Evolutionary conservation across 2,888 invertebrate genomes (phyloP).

Genomic region (Drosophila emarginata): DNA sequence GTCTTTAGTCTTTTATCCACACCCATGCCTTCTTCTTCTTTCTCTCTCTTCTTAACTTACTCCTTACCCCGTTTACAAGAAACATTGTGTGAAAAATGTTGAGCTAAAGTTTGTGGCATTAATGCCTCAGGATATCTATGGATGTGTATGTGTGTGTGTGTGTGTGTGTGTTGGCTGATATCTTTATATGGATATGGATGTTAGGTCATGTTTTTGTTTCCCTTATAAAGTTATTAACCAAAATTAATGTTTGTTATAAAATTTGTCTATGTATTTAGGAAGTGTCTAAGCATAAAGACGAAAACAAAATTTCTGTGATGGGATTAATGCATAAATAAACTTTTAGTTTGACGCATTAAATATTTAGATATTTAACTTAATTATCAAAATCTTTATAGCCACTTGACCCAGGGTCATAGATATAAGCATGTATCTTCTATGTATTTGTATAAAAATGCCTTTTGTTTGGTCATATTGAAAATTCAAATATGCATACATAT

Average conservation of each 20-base stretch:
- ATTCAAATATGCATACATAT: conserved; percentile 65
- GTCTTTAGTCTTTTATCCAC: conserved; percentile 22
- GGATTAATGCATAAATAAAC: conserved; percentile 11
- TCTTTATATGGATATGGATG: conserved; percentile 19
- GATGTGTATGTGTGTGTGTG: conserved; percentile 7
- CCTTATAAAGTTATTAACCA: conserved; percentile 72
- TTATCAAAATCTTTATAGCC: conserved; percentile 35
- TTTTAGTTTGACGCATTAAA: conserved; percentile 1
- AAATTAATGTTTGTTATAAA: conserved; percentile 74
- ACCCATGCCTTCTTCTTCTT: not conserved
- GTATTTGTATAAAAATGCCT: too few species aligned
- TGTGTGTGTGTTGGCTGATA: conserved; percentile 26
- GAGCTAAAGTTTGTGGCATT: conserved; percentile 52
- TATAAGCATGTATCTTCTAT: too few species aligned
- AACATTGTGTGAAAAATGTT: conserved; percentile 74
- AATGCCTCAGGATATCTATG: conserved; percentile 26
- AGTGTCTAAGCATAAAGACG: conserved; percentile 56
- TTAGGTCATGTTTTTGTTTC: conserved; percentile 24
- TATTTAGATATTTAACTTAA: conserved; percentile 28
- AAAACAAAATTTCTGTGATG: conserved; percentile 2
- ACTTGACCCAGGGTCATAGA: conserved; percentile 17
- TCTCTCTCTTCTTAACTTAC: not conserved
- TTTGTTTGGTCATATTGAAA: conserved; percentile 23
- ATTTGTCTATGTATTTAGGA: conserved; percentile 71
- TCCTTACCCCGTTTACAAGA: conserved; percentile 23